These are phyloP conservation scores for Poecile montanus DNA, from an alignment of 2,797 vertebrate genomes.

Conservation along the genomic window DNA sequence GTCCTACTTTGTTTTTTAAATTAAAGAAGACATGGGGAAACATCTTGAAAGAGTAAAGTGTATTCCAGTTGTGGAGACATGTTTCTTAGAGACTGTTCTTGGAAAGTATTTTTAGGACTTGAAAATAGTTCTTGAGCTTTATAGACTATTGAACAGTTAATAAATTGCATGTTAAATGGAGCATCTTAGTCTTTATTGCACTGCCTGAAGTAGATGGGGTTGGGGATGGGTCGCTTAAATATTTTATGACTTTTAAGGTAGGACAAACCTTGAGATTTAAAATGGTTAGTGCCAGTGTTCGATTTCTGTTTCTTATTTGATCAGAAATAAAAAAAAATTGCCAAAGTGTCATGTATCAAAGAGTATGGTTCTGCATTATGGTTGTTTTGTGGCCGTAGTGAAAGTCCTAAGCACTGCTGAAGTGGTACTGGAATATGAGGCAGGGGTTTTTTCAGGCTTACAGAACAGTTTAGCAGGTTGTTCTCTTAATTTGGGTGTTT, in stretches of 20 bases:
- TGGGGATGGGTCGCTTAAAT: neutral
- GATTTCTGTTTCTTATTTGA: neutral
- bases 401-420: neutral
- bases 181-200: neutral
- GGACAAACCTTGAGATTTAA: neutral
- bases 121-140: neutral
- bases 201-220: neutral
- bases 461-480: neutral
- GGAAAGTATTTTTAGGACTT: neutral
- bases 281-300: neutral
- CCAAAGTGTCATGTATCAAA: neutral
- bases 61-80: neutral
- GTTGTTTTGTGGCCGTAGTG: neutral
- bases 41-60: neutral
- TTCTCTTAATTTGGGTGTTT: neutral
- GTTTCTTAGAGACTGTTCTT: neutral
- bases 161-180: neutral
- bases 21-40: neutral
- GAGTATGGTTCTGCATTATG: neutral
- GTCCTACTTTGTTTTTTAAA: neutral
- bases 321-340: neutral
- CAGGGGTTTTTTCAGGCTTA: neutral
- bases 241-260: neutral
- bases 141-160: neutral
- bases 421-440: neutral